These are phyloP conservation scores for Astyanax mexicanus DNA, from an alignment of 2,797 vertebrate genomes.

Conservation along the genomic window DNA sequence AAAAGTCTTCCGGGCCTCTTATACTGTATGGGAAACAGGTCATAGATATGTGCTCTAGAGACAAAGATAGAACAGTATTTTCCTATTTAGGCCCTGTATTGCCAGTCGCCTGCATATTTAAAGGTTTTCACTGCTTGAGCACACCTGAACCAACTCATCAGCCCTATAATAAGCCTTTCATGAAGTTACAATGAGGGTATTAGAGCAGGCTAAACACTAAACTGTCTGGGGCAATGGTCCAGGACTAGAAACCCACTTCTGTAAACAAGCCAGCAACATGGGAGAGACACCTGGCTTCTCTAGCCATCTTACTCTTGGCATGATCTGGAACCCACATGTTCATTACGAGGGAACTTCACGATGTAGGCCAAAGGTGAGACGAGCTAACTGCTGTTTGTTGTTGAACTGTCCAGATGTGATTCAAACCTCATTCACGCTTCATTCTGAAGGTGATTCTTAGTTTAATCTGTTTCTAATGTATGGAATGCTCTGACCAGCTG, in stretches of 20 bases:
- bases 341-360: not conserved
- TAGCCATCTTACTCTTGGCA: not conserved
- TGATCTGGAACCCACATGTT: not conserved
- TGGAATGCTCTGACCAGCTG: no score
- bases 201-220: not conserved
- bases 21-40: not conserved
- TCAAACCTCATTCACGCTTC: no score
- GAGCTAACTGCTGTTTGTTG: not conserved
- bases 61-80: not conserved
- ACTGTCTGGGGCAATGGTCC: not conserved
- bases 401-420: not conserved
- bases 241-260: not conserved
- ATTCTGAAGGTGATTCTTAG: no score
- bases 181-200: not conserved
- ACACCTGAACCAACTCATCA: slow-evolving; percentile 5
- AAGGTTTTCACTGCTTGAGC: not conserved
- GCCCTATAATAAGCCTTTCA: not conserved
- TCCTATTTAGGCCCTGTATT: not conserved
- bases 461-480: no score
- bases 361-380: not conserved
- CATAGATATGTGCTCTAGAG: not conserved
- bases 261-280: not conserved
- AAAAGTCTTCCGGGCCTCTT: no score
- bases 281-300: slow-evolving; percentile 7
- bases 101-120: not conserved